Evolutionary conservation across 1,140 invertebrate species (phyloP).

Genomic region (Drosophila eugracilis): DNA sequence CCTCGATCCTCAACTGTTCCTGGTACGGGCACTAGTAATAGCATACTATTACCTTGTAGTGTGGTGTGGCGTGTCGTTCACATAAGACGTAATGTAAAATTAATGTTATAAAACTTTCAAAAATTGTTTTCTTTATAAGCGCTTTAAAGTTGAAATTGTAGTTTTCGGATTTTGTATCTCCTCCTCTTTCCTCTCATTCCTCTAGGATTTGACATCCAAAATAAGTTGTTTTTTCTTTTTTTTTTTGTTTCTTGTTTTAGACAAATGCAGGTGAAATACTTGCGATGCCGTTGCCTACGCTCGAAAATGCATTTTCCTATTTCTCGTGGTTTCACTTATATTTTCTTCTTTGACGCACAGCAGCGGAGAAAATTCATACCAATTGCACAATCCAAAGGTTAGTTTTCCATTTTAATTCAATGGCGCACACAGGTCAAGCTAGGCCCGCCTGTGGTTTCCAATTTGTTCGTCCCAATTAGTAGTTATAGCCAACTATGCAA

Average conservation of each 20-base stretch:
- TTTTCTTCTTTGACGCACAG: conserved; percentile 40
- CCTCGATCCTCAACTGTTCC: neutral
- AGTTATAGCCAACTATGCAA: conserved; percentile 70
- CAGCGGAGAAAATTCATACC: conserved; percentile 80
- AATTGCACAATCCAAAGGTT: conserved; percentile 75
- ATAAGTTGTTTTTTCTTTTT: conserved; percentile 34
- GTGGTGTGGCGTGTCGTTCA: conserved; percentile 29
- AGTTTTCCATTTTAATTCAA: conserved; percentile 9
- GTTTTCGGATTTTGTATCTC: conserved; percentile 60
- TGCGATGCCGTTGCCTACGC: conserved; percentile 56
- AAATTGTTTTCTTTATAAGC: conserved; percentile 82
- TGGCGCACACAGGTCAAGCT: conserved; percentile 36
- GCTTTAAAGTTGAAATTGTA: conserved; percentile 83
- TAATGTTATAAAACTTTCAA: conserved; percentile 75
- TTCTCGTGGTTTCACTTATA: conserved; percentile 34
- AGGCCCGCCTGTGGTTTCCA: conserved; percentile 43
- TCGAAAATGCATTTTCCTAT: conserved; percentile 73
- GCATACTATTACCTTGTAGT: neutral
- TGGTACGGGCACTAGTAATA: neutral
- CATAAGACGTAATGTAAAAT: conserved; percentile 74
- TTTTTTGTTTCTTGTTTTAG: conserved; percentile 18
- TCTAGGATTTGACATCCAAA: conserved; percentile 51
- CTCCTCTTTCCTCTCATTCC: conserved; percentile 9
- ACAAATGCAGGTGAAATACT: conserved; percentile 79
- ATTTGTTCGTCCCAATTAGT: conserved; percentile 71